phyloP scores from a whole-genome alignment of 2,888 invertebrate species.

The Rapana venosa region DNA sequence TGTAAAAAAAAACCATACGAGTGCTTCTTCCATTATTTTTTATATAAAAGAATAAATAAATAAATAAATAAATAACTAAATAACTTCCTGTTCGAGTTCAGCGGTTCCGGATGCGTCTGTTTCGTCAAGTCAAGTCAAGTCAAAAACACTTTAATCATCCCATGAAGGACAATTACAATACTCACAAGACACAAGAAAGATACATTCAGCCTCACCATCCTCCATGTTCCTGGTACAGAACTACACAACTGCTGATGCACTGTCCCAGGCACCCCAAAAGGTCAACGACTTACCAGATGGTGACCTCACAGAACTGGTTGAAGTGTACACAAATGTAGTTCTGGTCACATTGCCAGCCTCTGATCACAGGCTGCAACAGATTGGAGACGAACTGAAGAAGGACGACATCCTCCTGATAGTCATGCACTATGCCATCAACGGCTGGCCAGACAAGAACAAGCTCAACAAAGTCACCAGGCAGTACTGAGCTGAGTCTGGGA shows the following conservation, averaged over 20 bases:
- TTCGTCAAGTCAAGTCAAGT: too few relatives aligned
- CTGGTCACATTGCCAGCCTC: conserved; percentile 1
- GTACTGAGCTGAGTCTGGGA: not conserved
- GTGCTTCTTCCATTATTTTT: too few relatives aligned
- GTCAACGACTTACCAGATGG: conserved; percentile 10
- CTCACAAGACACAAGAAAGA: too few relatives aligned
- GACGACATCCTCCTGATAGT: not conserved
- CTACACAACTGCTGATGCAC: not conserved
- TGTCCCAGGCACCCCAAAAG: not conserved
- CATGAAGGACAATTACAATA: too few relatives aligned
- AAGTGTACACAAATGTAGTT: not conserved
- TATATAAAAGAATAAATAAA: too few relatives aligned
- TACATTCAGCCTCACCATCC: not conserved
- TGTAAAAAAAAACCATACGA: too few relatives aligned
- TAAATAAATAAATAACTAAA: too few relatives aligned
- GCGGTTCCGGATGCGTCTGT: not conserved
- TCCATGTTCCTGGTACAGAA: not conserved
- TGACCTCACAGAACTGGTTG: not conserved
- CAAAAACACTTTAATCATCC: too few relatives aligned
- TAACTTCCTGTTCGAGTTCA: not conserved
- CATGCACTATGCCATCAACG: not conserved
- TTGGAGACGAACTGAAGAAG: not conserved
- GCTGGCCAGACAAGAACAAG: not conserved
- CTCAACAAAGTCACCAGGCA: not conserved
- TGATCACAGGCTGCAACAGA: not conserved